phyloP scores from a whole-genome alignment of 2,113 vertebrate species.

The Hydrochoerus hydrochaeris region DNA sequence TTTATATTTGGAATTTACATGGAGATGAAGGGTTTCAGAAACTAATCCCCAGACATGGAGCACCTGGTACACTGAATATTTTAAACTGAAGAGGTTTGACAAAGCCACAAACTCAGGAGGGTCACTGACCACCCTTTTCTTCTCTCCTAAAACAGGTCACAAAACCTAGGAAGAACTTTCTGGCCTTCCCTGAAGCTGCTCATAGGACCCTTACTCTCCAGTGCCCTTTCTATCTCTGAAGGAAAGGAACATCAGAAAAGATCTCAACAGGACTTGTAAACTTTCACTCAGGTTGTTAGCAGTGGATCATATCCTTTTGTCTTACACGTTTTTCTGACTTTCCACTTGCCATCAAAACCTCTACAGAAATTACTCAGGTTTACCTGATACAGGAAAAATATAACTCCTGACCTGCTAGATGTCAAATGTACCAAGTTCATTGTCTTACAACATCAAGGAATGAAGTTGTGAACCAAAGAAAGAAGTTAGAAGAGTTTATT shows the following conservation, averaged over 20 bases:
- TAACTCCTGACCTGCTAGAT: neutral
- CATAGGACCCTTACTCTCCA: neutral
- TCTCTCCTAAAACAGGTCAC: neutral
- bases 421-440: neutral
- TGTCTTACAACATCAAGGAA: neutral
- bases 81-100: neutral
- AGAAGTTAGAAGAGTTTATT: neutral
- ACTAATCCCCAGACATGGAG: neutral
- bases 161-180: neutral
- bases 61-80: neutral
- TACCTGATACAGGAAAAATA: neutral
- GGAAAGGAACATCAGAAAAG: neutral
- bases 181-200: neutral
- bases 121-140: neutral
- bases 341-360: neutral
- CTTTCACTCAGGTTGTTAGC: neutral
- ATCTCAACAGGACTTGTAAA: neutral
- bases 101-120: neutral
- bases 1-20: neutral
- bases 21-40: neutral
- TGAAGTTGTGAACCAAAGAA: neutral
- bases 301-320: neutral
- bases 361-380: neutral
- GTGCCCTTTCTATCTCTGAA: neutral
- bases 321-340: neutral